A percentile compares a stretch with the other conserved stretches of the same genome.
Evolutionary conservation across 2,113 vertebrate genomes (phyloP).

Genomic region (Misgurnus anguillicaudatus): DNA sequence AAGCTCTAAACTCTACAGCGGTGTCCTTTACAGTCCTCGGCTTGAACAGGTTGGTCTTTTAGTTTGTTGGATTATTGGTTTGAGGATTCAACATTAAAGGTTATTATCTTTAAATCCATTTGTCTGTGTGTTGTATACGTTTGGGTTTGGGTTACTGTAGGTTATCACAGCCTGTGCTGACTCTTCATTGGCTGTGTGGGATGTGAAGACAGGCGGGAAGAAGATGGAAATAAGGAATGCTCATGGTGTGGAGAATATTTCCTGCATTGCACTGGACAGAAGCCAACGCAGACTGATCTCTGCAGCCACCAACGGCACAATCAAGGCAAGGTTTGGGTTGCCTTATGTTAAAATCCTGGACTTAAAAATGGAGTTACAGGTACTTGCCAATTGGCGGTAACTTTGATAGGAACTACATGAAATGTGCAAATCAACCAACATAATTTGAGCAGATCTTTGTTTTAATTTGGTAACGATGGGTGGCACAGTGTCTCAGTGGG

Average conservation of each 20-base stretch:
- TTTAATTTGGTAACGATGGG: too few relatives aligned
- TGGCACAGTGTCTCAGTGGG: too few relatives aligned
- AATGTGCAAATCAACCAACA: too few relatives aligned
- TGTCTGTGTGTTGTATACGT: not conserved
- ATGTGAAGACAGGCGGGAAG: slow-evolving; percentile 62
- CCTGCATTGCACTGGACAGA: slow-evolving; percentile 62
- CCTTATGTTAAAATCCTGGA: too few relatives aligned
- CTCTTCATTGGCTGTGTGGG: slow-evolving; percentile 68
- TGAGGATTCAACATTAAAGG: not conserved
- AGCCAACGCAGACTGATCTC: slow-evolving; percentile 65
- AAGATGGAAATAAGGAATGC: slow-evolving; percentile 58
- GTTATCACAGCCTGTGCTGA: slow-evolving; percentile 60
- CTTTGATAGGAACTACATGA: too few relatives aligned
- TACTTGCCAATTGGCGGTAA: too few relatives aligned
- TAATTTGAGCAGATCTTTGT: too few relatives aligned
- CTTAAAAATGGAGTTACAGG: too few relatives aligned
- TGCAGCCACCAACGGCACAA: slow-evolving; percentile 65
- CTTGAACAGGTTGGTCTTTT: slow-evolving; percentile 47
- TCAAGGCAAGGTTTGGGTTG: slow-evolving; percentile 58
- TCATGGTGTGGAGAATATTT: slow-evolving; percentile 63
- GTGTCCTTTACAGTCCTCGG: slow-evolving; percentile 60
- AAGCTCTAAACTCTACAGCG: slow-evolving; percentile 26
- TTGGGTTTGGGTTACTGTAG: slow-evolving; percentile 42
- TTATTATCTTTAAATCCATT: not conserved
- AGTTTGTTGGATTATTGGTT: not conserved